These are phyloP conservation scores for Lindbergichthys nudifrons DNA, from an alignment of 2,797 vertebrate species.

Conservation along the genomic window DNA sequence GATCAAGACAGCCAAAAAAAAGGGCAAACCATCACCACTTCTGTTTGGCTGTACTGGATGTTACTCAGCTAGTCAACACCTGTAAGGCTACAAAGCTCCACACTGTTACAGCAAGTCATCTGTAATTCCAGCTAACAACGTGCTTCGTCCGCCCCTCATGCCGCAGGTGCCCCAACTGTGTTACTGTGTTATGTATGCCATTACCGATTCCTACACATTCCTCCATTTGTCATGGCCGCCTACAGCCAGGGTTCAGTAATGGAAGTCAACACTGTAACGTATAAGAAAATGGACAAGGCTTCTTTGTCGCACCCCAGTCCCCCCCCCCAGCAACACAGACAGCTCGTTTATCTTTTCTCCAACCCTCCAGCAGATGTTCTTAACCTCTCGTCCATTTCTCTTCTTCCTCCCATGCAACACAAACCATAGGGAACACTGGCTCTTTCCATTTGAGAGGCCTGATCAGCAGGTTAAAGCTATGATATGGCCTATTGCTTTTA, in stretches of 20 bases:
- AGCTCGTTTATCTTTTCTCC: constrained; percentile 55
- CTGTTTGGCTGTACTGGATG: too few relatives aligned
- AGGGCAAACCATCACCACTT: too few relatives aligned
- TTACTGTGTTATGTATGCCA: constrained; percentile 5
- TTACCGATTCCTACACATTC: constrained; percentile 16
- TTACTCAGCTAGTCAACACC: constrained; percentile 1
- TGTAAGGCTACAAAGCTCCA: not conserved
- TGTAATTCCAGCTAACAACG: constrained; percentile 14
- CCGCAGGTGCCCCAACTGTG: constrained; percentile 2
- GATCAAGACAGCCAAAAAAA: too few relatives aligned
- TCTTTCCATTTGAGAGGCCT: not conserved
- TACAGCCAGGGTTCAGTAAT: constrained; percentile 40
- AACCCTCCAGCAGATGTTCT: constrained; percentile 15
- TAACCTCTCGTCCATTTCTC: constrained; percentile 11
- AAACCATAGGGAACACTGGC: not conserved
- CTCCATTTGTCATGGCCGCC: constrained; percentile 55
- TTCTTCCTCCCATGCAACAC: not conserved
- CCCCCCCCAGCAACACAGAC: constrained; percentile 16
- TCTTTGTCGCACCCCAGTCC: constrained; percentile 6
- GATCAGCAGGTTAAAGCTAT: not conserved
- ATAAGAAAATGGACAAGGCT: constrained; percentile 35
- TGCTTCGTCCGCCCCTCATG: not conserved
- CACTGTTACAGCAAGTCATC: constrained; percentile 11
- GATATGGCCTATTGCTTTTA: not conserved
- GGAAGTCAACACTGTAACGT: constrained; percentile 41